Conservation (phyloP, 1,140 invertebrate genomes). For the Musca domestica region DNA sequence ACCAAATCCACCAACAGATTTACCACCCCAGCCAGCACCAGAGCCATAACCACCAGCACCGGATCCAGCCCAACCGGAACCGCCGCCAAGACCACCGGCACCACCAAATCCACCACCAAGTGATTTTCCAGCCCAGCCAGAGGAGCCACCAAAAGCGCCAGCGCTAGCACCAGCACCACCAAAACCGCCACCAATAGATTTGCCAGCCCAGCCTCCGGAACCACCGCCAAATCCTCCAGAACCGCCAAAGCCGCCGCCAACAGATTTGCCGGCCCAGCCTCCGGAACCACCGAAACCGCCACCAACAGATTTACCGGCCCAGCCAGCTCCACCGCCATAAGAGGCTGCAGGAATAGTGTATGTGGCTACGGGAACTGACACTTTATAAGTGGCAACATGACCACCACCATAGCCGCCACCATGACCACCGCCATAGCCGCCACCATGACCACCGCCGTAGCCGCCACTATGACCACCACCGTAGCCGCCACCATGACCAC, state of each 20-base stretch:
- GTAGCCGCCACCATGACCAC: constrained; percentile 24
- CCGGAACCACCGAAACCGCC: neutral
- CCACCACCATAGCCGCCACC: constrained; percentile 13
- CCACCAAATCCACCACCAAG: neutral
- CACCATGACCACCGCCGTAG: constrained; percentile 12
- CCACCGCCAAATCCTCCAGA: constrained; percentile 30
- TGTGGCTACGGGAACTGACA: no score
- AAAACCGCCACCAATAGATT: constrained; percentile 29
- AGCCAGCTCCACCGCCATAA: no score
- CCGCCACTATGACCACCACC: constrained; percentile 3
- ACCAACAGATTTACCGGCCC: neutral
- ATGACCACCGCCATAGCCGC: constrained; percentile 21
- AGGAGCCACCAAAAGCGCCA: constrained; percentile 21
- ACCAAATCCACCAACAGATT: neutral
- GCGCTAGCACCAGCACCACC: constrained; percentile 29
- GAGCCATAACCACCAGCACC: neutral
- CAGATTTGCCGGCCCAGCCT: neutral
- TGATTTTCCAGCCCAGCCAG: no score
- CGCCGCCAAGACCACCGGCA: constrained; percentile 8
- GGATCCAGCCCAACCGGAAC: neutral
- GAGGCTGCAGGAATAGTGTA: neutral
- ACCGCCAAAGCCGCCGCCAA: neutral
- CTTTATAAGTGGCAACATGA: no score
- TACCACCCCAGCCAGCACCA: neutral
- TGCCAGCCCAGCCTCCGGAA: constrained; percentile 25